These are phyloP conservation scores for Temnothorax ravouxi DNA, from an alignment of 2,888 invertebrate species.

Conservation along the genomic window DNA sequence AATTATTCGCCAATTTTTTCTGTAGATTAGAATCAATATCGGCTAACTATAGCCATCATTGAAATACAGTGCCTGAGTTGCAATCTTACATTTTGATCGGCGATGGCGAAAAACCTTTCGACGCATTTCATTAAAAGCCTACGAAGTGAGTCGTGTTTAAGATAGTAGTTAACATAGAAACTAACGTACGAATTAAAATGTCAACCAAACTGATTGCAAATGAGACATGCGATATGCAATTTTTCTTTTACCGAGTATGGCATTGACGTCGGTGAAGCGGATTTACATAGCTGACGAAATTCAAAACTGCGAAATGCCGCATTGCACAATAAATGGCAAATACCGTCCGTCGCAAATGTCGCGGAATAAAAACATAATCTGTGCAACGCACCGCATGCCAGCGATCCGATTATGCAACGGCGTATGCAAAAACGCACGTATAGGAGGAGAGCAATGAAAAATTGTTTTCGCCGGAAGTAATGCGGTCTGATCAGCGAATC, in stretches of 20 bases:
- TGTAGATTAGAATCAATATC: not conserved
- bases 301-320: conserved; percentile 16
- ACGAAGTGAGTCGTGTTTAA: not conserved
- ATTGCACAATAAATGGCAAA: conserved; percentile 31
- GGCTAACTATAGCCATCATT: not conserved
- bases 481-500: conserved; percentile 29
- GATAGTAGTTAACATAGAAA: not conserved
- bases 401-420: not conserved
- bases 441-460: conserved; percentile 12
- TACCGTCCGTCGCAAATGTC: conserved; percentile 8
- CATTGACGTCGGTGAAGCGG: conserved; percentile 2
- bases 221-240: not conserved
- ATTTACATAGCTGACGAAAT: conserved; percentile 22
- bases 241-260: conserved; percentile 11
- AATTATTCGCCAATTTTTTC: not conserved
- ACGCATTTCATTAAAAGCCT: conserved; percentile 1
- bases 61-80: not conserved
- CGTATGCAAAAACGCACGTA: not conserved
- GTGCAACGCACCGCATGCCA: not conserved
- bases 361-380: conserved; percentile 13
- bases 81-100: conserved; percentile 18
- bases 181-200: conserved; percentile 21
- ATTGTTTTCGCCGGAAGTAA: conserved; percentile 45
- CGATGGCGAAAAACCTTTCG: conserved; percentile 4
- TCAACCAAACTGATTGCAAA: conserved; percentile 2